Percentiles rank a stretch among this genome's conserved stretches.
Evolutionary conservation across 2,888 invertebrate species (phyloP).

Genomic region (Dexiosoma caninum): DNA sequence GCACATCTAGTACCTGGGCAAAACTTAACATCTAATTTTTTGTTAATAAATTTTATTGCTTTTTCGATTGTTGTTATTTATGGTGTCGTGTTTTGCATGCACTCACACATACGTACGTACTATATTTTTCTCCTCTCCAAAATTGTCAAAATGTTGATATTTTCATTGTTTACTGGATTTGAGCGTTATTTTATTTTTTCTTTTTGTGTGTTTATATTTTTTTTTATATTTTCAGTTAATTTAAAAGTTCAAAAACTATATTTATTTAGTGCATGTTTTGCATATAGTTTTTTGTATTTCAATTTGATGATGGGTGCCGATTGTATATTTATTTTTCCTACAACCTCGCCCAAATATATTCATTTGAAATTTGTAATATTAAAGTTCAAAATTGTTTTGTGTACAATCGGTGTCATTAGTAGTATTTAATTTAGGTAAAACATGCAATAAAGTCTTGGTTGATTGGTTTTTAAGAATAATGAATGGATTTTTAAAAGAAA

Average conservation of each 20-base stretch:
- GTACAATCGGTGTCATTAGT: background rate
- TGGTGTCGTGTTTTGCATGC: background rate
- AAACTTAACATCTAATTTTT: background rate
- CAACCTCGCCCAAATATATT: constrained; percentile 29
- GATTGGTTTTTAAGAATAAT: background rate
- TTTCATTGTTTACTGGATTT: constrained; percentile 40
- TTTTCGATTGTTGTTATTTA: background rate
- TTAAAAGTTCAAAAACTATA: constrained; percentile 32
- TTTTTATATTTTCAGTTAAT: constrained; percentile 38
- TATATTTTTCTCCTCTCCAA: background rate
- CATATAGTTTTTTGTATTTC: background rate
- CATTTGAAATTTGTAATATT: constrained; percentile 5
- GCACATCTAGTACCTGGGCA: too few species aligned
- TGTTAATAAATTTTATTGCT: constrained; percentile 20
- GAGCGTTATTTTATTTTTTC: constrained; percentile 17
- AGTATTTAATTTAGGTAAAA: background rate
- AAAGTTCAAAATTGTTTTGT: constrained; percentile 33
- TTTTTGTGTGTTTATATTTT: background rate
- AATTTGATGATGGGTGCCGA: constrained; percentile 1
- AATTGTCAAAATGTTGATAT: constrained; percentile 28
- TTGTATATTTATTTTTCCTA: background rate
- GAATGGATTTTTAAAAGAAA: background rate
- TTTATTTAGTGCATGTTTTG: constrained; percentile 50
- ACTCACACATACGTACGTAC: too few species aligned
- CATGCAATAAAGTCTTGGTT: background rate